Conservation (phyloP, 2,888 invertebrate genomes). For the Mellilla xanthometata region DNA sequence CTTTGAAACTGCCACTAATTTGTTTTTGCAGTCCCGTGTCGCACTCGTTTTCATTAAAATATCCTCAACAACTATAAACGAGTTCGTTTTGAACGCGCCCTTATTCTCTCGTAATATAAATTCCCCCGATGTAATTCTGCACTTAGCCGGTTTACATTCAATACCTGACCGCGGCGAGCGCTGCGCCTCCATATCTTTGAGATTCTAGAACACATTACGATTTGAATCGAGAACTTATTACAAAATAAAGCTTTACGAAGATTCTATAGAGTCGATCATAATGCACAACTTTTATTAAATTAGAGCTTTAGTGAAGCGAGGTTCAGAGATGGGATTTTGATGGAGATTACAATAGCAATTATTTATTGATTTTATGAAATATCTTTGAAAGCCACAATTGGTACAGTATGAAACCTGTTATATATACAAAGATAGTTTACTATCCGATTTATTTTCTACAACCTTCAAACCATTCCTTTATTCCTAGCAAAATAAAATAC, state of each 20-base stretch:
- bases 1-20: too few relatives aligned
- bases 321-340: neutral
- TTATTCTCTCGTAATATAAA: constrained; percentile 53
- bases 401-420: too few relatives aligned
- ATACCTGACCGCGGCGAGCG: constrained; percentile 30
- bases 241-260: constrained; percentile 47
- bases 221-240: constrained; percentile 44
- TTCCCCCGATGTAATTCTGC: constrained; percentile 58
- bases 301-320: constrained; percentile 3
- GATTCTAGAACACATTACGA: constrained; percentile 37
- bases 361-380: too few relatives aligned
- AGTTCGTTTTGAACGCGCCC: constrained; percentile 25
- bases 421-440: too few relatives aligned
- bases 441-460: too few relatives aligned
- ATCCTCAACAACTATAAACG: too few relatives aligned
- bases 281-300: neutral
- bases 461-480: too few relatives aligned
- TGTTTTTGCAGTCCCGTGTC: too few relatives aligned
- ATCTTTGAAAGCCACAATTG: too few relatives aligned
- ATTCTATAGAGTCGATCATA: constrained; percentile 19
- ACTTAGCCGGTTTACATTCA: constrained; percentile 56
- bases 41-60: too few relatives aligned
- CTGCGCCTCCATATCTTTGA: constrained; percentile 31
- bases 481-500: too few relatives aligned
- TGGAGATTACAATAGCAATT: too few relatives aligned